Evolutionary conservation across 2,113 vertebrate species (phyloP), one percentile per base, ranked within the genome.

Genomic region (Gobiocypris rarus): DNA sequence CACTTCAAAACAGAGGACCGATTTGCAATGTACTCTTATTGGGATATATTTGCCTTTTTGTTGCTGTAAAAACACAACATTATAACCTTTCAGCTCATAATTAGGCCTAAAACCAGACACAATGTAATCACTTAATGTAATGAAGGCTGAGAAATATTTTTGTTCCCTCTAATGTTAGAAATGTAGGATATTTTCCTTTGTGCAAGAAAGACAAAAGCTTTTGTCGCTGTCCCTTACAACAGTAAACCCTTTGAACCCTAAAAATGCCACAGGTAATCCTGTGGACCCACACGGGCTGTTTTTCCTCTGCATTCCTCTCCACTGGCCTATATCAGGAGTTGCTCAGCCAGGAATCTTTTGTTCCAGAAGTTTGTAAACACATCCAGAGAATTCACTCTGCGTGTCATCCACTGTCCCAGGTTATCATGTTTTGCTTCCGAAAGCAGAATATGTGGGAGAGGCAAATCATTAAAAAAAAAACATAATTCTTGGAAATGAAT

Each of bases 251-350:
- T 80, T 75, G 56, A 86, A 48, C 45, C 69, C 45, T 67, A 26
- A 56, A 61, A 83, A 86, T 88, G 80, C 82, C 87, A 71, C 61
- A 84, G 82, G 78, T 86, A 88, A 88, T 86, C 82, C 87, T 50
- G 78, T 77, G 63, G 41, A 78, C 79, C 63, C 45, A 70, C 77
- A 31, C 82, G 75, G 69, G 19, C 61, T 73, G 63, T 84, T 82
- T 86, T 83, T 74, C 15, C 59, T 34, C n/a, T 34, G 43, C 75
- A 81, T 86, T 86, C 79, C 83, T 86, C 71, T 65, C 26, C 22
- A 28, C 13, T 59, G 78, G 59, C 14, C 78, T 58, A 38, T 50
- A 58, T 54, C 76, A 79, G 38, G 48, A 67, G 70, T 65, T 73
- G 9, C 76, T 45, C 69, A 83, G 80, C 73, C 83, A 86, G 70